phyloP scores from a whole-genome alignment of 2,888 invertebrate genomes.

The Priocnemis perturbator region DNA sequence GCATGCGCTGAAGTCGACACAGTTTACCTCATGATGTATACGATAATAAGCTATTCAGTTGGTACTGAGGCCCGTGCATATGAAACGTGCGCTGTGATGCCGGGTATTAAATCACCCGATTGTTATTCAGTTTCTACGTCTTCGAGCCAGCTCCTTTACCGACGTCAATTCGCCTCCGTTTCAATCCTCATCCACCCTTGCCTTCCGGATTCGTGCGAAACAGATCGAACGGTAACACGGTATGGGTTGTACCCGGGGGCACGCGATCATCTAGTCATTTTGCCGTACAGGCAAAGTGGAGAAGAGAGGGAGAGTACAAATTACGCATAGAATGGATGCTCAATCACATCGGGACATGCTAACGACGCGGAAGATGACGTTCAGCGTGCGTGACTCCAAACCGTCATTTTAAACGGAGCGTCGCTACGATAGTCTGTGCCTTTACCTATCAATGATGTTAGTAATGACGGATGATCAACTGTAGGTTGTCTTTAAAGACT shows the following conservation, averaged over 20 bases:
- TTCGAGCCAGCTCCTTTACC: conserved; percentile 5
- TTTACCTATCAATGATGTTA: conserved; percentile 39
- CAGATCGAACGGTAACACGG: conserved; percentile 38
- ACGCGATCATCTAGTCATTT: conserved; percentile 60
- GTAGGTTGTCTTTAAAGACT: not conserved
- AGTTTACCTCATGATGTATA: too few species aligned
- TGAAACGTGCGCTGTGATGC: not conserved
- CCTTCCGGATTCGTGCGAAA: conserved; percentile 28
- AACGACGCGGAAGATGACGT: conserved; percentile 60
- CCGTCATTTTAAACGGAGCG: conserved; percentile 40
- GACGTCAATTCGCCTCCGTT: conserved; percentile 16
- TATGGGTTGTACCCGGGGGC: conserved; percentile 39
- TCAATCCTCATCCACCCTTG: conserved; percentile 14
- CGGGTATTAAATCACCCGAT: conserved; percentile 31
- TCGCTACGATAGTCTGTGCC: conserved; percentile 41
- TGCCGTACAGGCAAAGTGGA: conserved; percentile 37
- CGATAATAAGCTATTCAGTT: too few species aligned
- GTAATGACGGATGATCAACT: conserved; percentile 27
- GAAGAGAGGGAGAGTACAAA: conserved; percentile 46
- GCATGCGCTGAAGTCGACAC: too few species aligned
- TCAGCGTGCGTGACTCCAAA: conserved; percentile 57
- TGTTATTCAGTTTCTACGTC: conserved; percentile 42
- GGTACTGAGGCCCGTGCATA: too few species aligned
- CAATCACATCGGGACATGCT: conserved; percentile 61
- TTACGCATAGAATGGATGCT: conserved; percentile 56